These are phyloP conservation scores for Allacma fusca DNA, from an alignment of 2,888 invertebrate species.

Conservation along the genomic window DNA sequence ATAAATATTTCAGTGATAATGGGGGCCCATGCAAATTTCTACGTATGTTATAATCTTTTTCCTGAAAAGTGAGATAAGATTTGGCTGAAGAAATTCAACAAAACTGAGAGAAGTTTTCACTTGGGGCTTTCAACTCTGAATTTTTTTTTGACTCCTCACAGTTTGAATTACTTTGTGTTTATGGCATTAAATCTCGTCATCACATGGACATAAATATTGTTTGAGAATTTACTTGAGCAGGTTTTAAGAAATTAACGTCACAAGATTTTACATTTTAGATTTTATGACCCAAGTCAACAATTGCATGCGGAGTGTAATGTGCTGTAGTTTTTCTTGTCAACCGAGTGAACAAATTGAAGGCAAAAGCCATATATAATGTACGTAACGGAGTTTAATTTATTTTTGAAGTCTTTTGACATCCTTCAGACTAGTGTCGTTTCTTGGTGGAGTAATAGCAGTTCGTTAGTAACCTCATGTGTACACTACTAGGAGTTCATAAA, in stretches of 20 bases:
- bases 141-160: background rate
- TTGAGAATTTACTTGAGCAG: conserved; percentile 20
- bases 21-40: conserved; percentile 17
- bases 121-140: background rate
- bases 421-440: too few species aligned
- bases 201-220: conserved; percentile 2
- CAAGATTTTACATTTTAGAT: conserved; percentile 14
- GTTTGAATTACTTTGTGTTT: background rate
- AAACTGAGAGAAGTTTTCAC: background rate
- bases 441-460: too few species aligned
- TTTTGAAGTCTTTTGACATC: too few species aligned
- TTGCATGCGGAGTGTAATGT: background rate
- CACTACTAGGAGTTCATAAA: background rate
- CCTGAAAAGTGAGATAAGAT: conserved; percentile 7
- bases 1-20: conserved; percentile 20
- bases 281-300: conserved; percentile 27
- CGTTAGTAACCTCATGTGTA: too few species aligned
- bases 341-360: background rate
- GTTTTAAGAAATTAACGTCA: conserved; percentile 26
- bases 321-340: background rate
- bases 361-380: background rate
- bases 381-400: too few species aligned
- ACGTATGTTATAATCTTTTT: conserved; percentile 1
- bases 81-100: background rate
- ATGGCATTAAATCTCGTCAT: conserved; percentile 1